Base-by-base conservation (phyloP, 2,888 invertebrate species). In the Leucozona laternaria region DNA sequence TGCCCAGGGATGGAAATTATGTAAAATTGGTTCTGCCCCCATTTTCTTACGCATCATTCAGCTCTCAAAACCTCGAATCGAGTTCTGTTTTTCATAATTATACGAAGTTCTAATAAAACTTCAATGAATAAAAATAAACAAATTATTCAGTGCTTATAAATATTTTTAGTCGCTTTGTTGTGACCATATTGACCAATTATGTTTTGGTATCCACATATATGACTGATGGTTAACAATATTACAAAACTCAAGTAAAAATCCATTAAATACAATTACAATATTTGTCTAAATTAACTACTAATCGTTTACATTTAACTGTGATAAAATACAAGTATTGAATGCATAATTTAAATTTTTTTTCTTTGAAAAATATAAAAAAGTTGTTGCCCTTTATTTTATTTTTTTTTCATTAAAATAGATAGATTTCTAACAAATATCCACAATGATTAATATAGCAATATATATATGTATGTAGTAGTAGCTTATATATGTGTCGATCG, bases 301-400 rank as follows among this genome's bases (percentile, higher is more conserved):
- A 50, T 28, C 28, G n/a, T 28, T 55, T 55, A 55, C n/a, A 55
- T 55, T 55, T 34, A 57, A 57, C 13, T 57, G 57, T 57, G 17
- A 57, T 57, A 57, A 31, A 2, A 17, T 45, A 45, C 22, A 64
- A 28, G 22, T 64, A 17, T 28, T 13, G 64, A 64, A 64, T 64
- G 0, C n/a, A n/a, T 48, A 64, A 64, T 43, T 64, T 48, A 11
- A 17, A 17, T n/a, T 17, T 43, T n/a, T 40, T 37, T 22, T 64
- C 17, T 45, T n/a, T n/a, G n/a, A 45, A 45, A 64, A 20, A 60
- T 40, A 37, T 40, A 40, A 64, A 64, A 64, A 64, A 48, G 64
- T 31, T 64, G 64, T 48, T 64, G 64, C 45, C 64, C 60, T 60
- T 60, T 40, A 60, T 40, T 6, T 55, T 17, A 13, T 4, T 4